Percentiles rank a stretch among this genome's conserved stretches.
Conservation (phyloP, 2,888 invertebrate species). For the Macropis europaea region DNA sequence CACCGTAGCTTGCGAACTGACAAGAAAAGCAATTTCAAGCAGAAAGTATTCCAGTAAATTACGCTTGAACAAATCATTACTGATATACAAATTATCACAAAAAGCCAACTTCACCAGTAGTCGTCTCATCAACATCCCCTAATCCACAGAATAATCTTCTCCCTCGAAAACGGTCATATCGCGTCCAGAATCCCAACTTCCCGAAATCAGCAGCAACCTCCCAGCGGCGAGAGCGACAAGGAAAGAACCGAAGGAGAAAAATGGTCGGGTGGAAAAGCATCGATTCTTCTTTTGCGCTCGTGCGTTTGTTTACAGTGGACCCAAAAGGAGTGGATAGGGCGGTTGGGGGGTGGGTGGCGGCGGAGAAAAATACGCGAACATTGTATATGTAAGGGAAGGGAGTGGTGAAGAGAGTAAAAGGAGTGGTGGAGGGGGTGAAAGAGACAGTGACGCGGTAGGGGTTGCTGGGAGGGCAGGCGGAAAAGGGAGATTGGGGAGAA, state of each 20-base stretch:
- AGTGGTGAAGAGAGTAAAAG: slow-evolving; percentile 7
- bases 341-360: slow-evolving; percentile 23
- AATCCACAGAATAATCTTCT: slow-evolving; percentile 39
- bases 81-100: too few species aligned
- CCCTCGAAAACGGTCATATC: slow-evolving; percentile 29
- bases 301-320: slow-evolving; percentile 64
- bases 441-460: background rate
- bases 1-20: too few species aligned
- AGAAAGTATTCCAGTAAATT: too few species aligned
- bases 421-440: background rate
- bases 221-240: background rate
- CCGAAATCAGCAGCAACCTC: slow-evolving; percentile 38
- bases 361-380: slow-evolving; percentile 48
- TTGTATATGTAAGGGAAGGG: slow-evolving; percentile 38
- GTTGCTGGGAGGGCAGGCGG: background rate
- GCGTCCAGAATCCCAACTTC: slow-evolving; percentile 41
- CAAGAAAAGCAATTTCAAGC: too few species aligned
- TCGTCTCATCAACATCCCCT: too few species aligned
- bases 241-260: background rate
- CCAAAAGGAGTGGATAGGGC: slow-evolving; percentile 30
- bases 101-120: too few species aligned
- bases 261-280: slow-evolving; percentile 33
- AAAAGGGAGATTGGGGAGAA: slow-evolving; percentile 2
- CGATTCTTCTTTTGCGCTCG: slow-evolving; percentile 60
- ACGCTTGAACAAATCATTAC: too few species aligned